phyloP scores from a whole-genome alignment of 2,888 invertebrate genomes.

The Colostygia pectinataria region DNA sequence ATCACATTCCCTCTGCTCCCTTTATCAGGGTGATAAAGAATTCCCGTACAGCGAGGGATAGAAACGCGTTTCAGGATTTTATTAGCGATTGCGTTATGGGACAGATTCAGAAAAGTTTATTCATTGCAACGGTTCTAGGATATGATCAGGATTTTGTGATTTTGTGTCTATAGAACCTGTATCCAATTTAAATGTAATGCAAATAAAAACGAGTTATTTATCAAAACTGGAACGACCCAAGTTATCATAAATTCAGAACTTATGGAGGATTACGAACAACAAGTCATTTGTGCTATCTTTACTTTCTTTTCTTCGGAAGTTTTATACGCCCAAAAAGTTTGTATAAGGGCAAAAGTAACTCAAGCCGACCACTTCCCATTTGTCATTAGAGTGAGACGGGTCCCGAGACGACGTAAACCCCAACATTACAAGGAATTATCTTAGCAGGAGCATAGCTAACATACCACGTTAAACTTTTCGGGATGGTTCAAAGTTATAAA shows the following conservation, averaged over 20 bases:
- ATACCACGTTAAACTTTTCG: slow-evolving; percentile 50
- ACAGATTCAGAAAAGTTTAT: slow-evolving; percentile 32
- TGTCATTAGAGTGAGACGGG: slow-evolving; percentile 53
- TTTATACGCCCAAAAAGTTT: slow-evolving; percentile 47
- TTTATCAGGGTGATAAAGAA: slow-evolving; percentile 54
- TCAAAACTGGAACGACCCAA: too few species aligned
- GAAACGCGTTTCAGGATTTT: slow-evolving; percentile 46
- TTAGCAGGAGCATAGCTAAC: slow-evolving; percentile 40
- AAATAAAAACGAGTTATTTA: too few species aligned
- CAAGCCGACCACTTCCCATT: slow-evolving; percentile 53
- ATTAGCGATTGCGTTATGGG: slow-evolving; percentile 38
- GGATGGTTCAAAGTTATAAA: slow-evolving; percentile 37
- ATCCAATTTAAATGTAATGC: too few species aligned
- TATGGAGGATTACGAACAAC: too few species aligned
- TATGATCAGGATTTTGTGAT: slow-evolving; percentile 20
- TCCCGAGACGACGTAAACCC: slow-evolving; percentile 55
- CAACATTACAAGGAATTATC: slow-evolving; percentile 64
- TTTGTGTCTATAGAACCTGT: neutral
- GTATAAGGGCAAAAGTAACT: slow-evolving; percentile 47
- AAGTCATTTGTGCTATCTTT: slow-evolving; percentile 7
- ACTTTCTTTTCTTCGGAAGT: slow-evolving; percentile 29
- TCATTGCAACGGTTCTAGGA: slow-evolving; percentile 26
- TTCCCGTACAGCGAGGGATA: slow-evolving; percentile 43
- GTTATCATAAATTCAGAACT: too few species aligned
- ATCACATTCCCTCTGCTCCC: slow-evolving; percentile 50